Conservation (phyloP, 2,113 vertebrate genomes). For the Coryphaenoides rupestris region DNA sequence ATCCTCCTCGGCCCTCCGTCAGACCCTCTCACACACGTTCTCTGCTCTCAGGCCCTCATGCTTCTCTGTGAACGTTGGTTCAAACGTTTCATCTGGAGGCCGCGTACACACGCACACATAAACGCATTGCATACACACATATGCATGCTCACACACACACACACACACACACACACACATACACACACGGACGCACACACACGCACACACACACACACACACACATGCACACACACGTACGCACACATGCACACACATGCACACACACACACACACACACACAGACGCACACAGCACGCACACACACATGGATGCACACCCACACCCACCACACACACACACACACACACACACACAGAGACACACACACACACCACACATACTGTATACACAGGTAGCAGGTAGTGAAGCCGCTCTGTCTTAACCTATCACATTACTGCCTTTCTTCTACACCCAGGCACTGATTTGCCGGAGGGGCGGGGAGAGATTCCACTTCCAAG, state of each 20-base stretch:
- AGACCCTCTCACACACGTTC: constrained; percentile 45
- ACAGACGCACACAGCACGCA: constrained; percentile 2
- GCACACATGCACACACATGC: too few relatives aligned
- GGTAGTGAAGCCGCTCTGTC: constrained; percentile 33
- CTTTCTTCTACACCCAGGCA: background rate
- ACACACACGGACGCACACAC: too few relatives aligned
- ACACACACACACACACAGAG: background rate
- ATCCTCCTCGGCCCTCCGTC: constrained; percentile 65
- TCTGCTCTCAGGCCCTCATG: constrained; percentile 20
- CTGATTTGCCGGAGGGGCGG: background rate
- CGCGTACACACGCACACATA: constrained; percentile 7
- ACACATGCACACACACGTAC: too few relatives aligned
- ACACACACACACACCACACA: constrained; percentile 4
- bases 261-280: background rate
- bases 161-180: too few relatives aligned
- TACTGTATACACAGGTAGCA: constrained; percentile 38
- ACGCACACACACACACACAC: too few relatives aligned
- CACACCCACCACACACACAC: background rate
- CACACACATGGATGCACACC: background rate
- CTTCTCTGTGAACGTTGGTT: constrained; percentile 21
- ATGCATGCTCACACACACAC: too few relatives aligned
- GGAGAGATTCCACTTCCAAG: background rate
- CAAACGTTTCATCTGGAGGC: constrained; percentile 54
- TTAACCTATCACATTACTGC: constrained; percentile 36
- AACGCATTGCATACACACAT: too few relatives aligned